Evolutionary conservation across 2,113 vertebrate genomes (phyloP), one percentile per base, ranked within the genome.

Genomic region (Cryptotis parvus): DNA sequence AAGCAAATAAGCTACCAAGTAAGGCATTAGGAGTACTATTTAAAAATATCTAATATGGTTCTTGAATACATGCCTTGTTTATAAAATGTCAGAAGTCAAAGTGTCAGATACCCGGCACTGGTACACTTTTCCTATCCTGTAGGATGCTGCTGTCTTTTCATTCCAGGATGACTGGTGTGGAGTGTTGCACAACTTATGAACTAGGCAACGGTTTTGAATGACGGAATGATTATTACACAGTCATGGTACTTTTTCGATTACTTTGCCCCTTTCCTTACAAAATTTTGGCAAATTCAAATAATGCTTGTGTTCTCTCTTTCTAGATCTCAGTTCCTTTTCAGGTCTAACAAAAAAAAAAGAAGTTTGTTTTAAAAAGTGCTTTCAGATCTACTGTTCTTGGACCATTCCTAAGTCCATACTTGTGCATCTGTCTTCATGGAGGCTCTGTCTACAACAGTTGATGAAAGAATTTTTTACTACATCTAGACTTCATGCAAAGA

Each of bases 171-270:
- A 49, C 26, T 20, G 18, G 35, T 0, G 10, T 4, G 4, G 8
- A 73, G 69, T 27, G 26, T 31, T 11, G 10, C 45, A 16, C 10
- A 26, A 2, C 9, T 55, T 55, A 55, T 55, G 52, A 55, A 33
- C 9, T 12, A 9, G 9, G 49, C 14, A 27, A 26, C 29, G 12
- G 9, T 33, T 55, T 35, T n/a, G 33, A 55, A 45, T n/a, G 24
- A 27, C 0, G 2, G 7, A 12, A 4, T 4, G 6, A 63, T n/a
- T 29, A 1, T 33, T 27, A 27, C 37, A 2, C 65, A 8, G 33
- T n/a, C 63, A 29, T 27, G 0, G 0, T 14, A 22, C 33, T 65
- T 43, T 29, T 1, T 26, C 45, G 45, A 14, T 14, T 58, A n/a
- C 29, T 20, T 35, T 27, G 29, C 29, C 41, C 3, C 39, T 33